These are phyloP conservation scores for Thysanoteuthis rhombus DNA, from an alignment of 2,888 invertebrate genomes.

Conservation along the genomic window DNA sequence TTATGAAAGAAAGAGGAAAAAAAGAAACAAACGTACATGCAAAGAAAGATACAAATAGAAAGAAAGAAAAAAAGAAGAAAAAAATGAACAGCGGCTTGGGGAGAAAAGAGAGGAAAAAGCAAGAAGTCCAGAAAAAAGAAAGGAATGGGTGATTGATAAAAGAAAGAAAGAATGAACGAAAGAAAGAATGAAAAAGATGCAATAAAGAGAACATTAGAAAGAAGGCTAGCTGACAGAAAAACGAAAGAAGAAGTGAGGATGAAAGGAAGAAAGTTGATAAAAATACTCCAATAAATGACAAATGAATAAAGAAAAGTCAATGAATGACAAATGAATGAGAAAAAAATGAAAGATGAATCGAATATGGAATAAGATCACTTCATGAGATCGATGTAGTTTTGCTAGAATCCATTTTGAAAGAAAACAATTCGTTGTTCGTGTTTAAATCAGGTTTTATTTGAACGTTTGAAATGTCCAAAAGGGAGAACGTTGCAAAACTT, in stretches of 20 bases:
- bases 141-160: neutral
- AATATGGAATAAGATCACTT: too few species aligned
- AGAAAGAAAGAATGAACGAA: neutral
- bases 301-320: neutral
- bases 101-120: neutral
- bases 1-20: neutral
- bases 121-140: neutral
- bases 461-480: too few species aligned
- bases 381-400: too few species aligned
- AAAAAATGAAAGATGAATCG: neutral
- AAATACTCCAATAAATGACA: too few species aligned
- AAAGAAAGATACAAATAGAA: too few species aligned
- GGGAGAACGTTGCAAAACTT: too few species aligned
- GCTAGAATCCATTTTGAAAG: too few species aligned
- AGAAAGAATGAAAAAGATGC: neutral
- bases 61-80: neutral
- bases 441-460: too few species aligned
- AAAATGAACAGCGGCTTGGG: neutral
- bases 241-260: neutral
- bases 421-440: too few species aligned
- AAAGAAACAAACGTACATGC: too few species aligned
- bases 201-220: neutral
- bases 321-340: neutral
- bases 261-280: neutral
- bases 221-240: neutral